Evolutionary conservation across 2,888 invertebrate genomes (phyloP).

Genomic region (Meteorus cinctellus): DNA sequence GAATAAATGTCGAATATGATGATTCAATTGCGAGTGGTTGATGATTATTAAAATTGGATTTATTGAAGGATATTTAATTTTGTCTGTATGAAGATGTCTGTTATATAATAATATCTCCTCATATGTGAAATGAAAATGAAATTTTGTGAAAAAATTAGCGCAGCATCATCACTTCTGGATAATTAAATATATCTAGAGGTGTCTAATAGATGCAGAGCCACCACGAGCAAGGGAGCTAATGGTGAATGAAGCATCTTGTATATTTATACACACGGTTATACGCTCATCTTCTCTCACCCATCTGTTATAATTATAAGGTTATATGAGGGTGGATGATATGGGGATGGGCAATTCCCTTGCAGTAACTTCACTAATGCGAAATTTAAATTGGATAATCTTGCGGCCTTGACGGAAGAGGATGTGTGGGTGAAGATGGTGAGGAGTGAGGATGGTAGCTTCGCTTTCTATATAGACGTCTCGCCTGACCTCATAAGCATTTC

Average conservation of each 20-base stretch:
- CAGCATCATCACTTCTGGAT: not conserved
- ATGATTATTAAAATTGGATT: not conserved
- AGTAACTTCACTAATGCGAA: slow-evolving; percentile 36
- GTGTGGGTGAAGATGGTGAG: not conserved
- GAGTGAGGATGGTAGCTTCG: slow-evolving; percentile 11
- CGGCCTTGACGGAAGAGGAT: slow-evolving; percentile 27
- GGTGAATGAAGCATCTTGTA: slow-evolving; percentile 8
- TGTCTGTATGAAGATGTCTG: too few species aligned
- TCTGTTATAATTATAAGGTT: slow-evolving; percentile 16
- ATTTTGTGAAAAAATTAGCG: not conserved
- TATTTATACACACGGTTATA: slow-evolving; percentile 14
- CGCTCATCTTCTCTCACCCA: slow-evolving; percentile 17
- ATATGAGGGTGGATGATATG: slow-evolving; percentile 27
- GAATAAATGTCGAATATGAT: not conserved
- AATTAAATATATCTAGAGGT: slow-evolving; percentile 23
- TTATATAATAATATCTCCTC: not conserved
- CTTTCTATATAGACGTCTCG: slow-evolving; percentile 22
- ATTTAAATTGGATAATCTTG: slow-evolving; percentile 42
- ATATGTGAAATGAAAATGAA: slow-evolving; percentile 1
- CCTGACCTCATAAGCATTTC: slow-evolving; percentile 35
- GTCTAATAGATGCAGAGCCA: not conserved
- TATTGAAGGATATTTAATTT: too few species aligned
- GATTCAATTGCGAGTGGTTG: not conserved
- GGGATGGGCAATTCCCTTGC: slow-evolving; percentile 35
- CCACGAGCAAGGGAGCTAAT: not conserved